Evolutionary conservation across 2,113 vertebrate genomes (phyloP), one percentile per base, ranked within the genome.

Genomic region (Casuarius casuarius): DNA sequence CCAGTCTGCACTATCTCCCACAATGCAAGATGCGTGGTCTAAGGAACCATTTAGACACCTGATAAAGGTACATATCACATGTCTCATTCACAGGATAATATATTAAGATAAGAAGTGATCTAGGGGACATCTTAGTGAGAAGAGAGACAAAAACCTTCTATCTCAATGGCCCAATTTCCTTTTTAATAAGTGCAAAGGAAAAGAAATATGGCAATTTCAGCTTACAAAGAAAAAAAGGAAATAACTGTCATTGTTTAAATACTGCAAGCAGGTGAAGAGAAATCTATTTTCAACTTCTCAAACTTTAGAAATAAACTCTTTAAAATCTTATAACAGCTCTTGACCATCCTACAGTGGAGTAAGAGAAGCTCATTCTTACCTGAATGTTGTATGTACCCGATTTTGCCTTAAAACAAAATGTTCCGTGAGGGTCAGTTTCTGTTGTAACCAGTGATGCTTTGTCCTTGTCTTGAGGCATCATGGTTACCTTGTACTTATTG

Each of bases 341-440:
- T 12, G 28, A 54, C 8, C 68, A 12, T 20, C 40, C 29, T 48
- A 42, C 29, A 81, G 1, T 4, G 28, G 84, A 84, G 42, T 73
- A 84, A 92, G 1, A 2, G 46, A 90, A 85, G 40, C 2, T 89
- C 31, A 48, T 16, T 75, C 91, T 35, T 97, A 99, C 99, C 96
- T 99, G 99, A 80, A 99, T 81, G 49, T 96, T 98, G 92, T 99
- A 99, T 89, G 98, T 90, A 79, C 99, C 99, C 6, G 98, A 98
- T 96, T 99, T 99, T 91, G 99, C 98, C 97, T 99, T 99, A 94
- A 99, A 99, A 98, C 99, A 99, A 97, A 99, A 99, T 7, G 96
- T 95, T 85, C 99, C 99, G 1, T 98, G 99, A 78, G 97, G 95
- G 91, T 99, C 99, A 0, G 99, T 99, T 91, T 99, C 99, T 28